Evolutionary conservation across 2,797 vertebrate genomes (phyloP), one percentile per base, ranked within the genome.

Genomic region (Podarcis siculus): DNA sequence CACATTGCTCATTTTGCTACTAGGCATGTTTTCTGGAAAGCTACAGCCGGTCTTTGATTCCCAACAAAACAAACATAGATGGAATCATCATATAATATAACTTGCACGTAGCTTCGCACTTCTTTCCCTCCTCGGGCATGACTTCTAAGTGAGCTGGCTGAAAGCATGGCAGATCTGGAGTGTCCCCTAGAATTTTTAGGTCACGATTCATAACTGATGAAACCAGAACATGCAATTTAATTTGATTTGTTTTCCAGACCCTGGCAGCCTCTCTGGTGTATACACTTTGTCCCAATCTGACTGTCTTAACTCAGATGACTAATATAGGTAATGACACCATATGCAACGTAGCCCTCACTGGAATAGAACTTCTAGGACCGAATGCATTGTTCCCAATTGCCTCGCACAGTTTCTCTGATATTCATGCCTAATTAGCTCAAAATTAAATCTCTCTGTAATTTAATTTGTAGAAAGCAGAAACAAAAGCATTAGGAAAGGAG

Each of bases 401-500:
- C 30, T 90, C 71, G 80, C 1, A 12, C 5, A 55, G 19, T 2
- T 85, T 30, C 2, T 88, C 87, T 90, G n/a, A 30, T 87, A 91
- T 84, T 64, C 80, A 83, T 87, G 87, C 55, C 92, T 95, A 94
- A 95, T 95, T 93, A 88, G 87, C 92, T 95, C 72, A 93, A 95
- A 94, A 96, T 95, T 93, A 94, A 95, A 95, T 96, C 94, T 95
- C 94, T 95, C 85, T 89, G 88, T 94, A 94, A 96, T 94, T 96
- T 93, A 91, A 93, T 95, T 94, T 93, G 93, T 84, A 87, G 93
- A 94, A 95, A 95, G 85, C 89, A 75, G 86, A 96, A 94, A 94
- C 84, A 95, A 96, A 95, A 93, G 88, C 93, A 94, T 95, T 92
- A 93, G 93, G 93, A 96, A 80, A 94, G 94, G 93, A 95, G 93